Evolutionary conservation across 1,140 invertebrate genomes (phyloP), one percentile per base, ranked within the genome.

Genomic region (Drosophila asahinai): DNA sequence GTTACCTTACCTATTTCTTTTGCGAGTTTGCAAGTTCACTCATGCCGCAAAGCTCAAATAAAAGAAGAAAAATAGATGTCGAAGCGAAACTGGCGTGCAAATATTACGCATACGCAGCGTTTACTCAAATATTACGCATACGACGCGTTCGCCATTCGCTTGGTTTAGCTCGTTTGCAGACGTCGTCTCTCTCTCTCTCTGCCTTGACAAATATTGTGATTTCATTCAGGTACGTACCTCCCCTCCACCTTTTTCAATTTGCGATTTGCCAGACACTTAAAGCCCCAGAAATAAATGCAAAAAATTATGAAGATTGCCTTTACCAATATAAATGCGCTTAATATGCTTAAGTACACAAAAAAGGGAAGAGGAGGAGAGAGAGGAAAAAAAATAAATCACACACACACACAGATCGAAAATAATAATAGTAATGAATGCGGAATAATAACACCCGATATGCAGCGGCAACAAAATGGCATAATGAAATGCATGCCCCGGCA

Each of bases 171-270:
- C 54, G 54, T 62, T 62, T 62, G 36, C 61, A 54, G 33, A 30
- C 15, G 9, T 25, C 12, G 14, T 22, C 19, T 33, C 17, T 27
- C 33, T 3, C 33, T 61, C 75, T 36, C 0, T 30, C 27, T 19
- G 14, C 71, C 76, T 80, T 61, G 17, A 47, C 71, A 82, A 86
- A 86, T 82, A 82, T 86, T 87, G 62, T 83, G 77, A 68, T 83
- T 87, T 74, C 72, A 87, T 87, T 79, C 80, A 58, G 33, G 17
- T 19, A 17, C 27, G 5, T 8, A 22, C 0, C 3, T n/a, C n/a
- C n/a, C n/a, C n/a, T n/a, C 3, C 5, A 15, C 8, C 11, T 5
- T 79, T 61, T 38, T 66, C 63, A 58, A 63, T 60, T 77, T 83
- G 36, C 62, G 57, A 60, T 61, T 49, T 70, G 19, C 27, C 40